A percentile compares a stretch with the other conserved stretches of the same genome.
Conservation (phyloP, 2,797 vertebrate genomes). For the Acropternis orthonyx region DNA sequence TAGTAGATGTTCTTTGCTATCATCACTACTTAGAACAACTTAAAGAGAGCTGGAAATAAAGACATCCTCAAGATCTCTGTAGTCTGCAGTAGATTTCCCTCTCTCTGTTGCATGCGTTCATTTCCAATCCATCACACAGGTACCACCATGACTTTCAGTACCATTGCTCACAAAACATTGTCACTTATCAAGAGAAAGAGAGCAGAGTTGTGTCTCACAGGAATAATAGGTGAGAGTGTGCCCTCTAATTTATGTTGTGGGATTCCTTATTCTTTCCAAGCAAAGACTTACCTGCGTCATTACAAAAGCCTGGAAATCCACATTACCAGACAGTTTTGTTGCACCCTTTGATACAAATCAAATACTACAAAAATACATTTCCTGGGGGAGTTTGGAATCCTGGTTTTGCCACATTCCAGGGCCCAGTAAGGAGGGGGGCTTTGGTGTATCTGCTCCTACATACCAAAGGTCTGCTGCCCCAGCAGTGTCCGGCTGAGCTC, state of each 20-base stretch:
- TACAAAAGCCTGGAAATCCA: background rate
- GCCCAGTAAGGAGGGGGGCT: background rate
- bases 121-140: background rate
- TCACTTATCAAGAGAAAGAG: background rate
- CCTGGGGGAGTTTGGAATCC: background rate
- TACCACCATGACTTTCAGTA: background rate
- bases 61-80: background rate
- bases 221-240: background rate
- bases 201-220: background rate
- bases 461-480: background rate
- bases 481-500: background rate
- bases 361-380: background rate
- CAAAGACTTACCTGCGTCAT: background rate
- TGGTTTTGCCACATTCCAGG: accelerated
- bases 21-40: background rate
- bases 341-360: background rate
- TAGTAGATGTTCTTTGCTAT: background rate
- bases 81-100: background rate
- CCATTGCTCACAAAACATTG: background rate
- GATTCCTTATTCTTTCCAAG: background rate
- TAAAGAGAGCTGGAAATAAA: background rate
- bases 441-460: background rate
- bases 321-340: background rate
- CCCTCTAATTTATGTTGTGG: background rate
- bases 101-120: background rate